Evolutionary conservation across 2,797 vertebrate genomes (phyloP), one percentile per base, ranked within the genome.

Genomic region (Lerista edwardsae): DNA sequence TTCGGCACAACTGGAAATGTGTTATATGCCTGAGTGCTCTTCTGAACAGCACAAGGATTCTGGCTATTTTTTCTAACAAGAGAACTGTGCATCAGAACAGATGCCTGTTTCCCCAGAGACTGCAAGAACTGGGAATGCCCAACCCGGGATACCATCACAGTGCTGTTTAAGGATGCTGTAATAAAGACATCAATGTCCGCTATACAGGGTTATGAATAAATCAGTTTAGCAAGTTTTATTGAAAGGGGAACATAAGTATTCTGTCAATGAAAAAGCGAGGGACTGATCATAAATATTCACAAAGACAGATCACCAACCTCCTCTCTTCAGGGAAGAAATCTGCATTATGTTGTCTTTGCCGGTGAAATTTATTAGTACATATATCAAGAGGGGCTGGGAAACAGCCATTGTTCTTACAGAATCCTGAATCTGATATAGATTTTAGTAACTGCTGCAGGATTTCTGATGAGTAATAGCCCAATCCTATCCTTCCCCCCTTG

Each of bases 281-380:
- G n/a, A 62, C 17, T 29, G 44, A 61, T 62, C 69, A 62, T 82
- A 73, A 82, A 73, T 82, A 73, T 82, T 73, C 59, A 74, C 36
- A 73, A 34, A 74, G 27, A 73, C 57, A 64, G 8, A 64, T 62
- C 10, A 19, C 80, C 68, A 73, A 15, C 36, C 55, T 62, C 36
- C 21, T 75, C 19, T 12, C 76, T 78, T 64, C 61, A 31, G 39
- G 39, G 76, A 61, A 41, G 39, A 78, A 41, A 44, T 78, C 59
- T 78, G 31, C 34, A 39, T 64, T 64, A 62, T 44, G 14, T 29
- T 62, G 36, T 7, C 39, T 67, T 79, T 41, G 34, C 31, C 19
- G 41, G 29, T 72, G 55, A 72, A 73, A 81, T 81, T 47, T 72
- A 80, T 71, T 59, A 81, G 51, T 17, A 39, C 67, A 41, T 71